Evolutionary conservation across 64 coral and sea anemone species (phyloP).

Genomic region (Hydrozoanthus tunicans): DNA sequence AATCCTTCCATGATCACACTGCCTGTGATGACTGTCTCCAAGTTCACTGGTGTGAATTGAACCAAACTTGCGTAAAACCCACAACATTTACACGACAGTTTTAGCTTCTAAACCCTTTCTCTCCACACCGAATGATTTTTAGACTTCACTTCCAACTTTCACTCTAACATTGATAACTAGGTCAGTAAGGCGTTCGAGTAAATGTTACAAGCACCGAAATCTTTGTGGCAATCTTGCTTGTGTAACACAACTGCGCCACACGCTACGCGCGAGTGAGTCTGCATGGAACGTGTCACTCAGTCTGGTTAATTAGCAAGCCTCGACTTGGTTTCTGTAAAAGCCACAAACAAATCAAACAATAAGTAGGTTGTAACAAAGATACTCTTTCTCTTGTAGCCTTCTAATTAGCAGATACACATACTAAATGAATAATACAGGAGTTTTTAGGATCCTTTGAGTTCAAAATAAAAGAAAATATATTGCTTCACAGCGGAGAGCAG

Average conservation of each 20-base stretch:
- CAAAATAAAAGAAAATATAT: too few species aligned
- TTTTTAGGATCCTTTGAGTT: too few species aligned
- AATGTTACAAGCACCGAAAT: background rate
- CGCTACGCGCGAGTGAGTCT: slow-evolving; percentile 16
- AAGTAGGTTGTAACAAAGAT: too few species aligned
- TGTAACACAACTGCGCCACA: slow-evolving; percentile 34
- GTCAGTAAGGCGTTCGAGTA: background rate
- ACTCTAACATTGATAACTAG: background rate
- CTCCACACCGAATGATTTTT: background rate
- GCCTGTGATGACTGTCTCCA: background rate
- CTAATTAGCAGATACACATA: too few species aligned
- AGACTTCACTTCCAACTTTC: background rate
- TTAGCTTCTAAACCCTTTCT: background rate
- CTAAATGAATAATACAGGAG: too few species aligned
- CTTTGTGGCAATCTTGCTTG: slow-evolving; percentile 19
- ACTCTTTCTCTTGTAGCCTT: too few species aligned
- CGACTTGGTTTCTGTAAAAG: background rate
- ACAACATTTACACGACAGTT: slow-evolving; percentile 24
- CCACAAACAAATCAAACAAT: too few species aligned
- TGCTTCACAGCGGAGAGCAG: too few species aligned
- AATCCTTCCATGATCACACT: slow-evolving; percentile 5
- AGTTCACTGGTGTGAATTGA: slow-evolving; percentile 39
- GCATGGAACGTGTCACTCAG: background rate
- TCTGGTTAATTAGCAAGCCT: background rate
- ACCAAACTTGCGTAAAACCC: slow-evolving; percentile 38